phyloP scores from a whole-genome alignment of 2,888 invertebrate species.

The Drosophila paucipuncta region DNA sequence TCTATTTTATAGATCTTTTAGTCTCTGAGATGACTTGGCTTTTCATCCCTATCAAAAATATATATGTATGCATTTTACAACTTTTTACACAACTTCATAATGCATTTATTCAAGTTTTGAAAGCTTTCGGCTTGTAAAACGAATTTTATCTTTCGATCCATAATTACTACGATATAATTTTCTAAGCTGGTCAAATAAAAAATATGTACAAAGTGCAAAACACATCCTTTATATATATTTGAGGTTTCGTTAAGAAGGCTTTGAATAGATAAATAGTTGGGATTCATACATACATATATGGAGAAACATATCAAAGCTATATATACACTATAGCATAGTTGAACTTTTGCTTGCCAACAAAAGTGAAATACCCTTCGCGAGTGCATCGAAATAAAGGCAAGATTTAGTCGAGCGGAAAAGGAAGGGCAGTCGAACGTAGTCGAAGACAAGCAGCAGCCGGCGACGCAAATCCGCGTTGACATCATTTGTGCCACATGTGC shows the following conservation, averaged over 20 bases:
- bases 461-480: constrained; percentile 72
- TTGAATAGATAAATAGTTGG: neutral
- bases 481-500: constrained; percentile 74
- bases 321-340: neutral
- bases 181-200: neutral
- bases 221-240: neutral
- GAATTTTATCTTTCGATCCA: neutral
- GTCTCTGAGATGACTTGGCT: neutral
- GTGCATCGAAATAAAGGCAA: constrained; percentile 29
- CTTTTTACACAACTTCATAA: neutral
- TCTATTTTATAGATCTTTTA: neutral
- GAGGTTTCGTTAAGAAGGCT: neutral
- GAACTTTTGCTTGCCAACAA: neutral
- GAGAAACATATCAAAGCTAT: neutral
- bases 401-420: neutral
- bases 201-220: neutral
- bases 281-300: neutral
- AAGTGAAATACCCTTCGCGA: neutral
- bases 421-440: constrained; percentile 2
- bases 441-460: constrained; percentile 11
- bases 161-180: neutral
- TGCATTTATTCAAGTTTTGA: too few relatives aligned
- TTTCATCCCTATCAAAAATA: neutral
- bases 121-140: too few relatives aligned
- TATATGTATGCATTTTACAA: neutral